Evolutionary conservation across 2,113 vertebrate genomes (phyloP).

Genomic region (Zosterops borbonicus): DNA sequence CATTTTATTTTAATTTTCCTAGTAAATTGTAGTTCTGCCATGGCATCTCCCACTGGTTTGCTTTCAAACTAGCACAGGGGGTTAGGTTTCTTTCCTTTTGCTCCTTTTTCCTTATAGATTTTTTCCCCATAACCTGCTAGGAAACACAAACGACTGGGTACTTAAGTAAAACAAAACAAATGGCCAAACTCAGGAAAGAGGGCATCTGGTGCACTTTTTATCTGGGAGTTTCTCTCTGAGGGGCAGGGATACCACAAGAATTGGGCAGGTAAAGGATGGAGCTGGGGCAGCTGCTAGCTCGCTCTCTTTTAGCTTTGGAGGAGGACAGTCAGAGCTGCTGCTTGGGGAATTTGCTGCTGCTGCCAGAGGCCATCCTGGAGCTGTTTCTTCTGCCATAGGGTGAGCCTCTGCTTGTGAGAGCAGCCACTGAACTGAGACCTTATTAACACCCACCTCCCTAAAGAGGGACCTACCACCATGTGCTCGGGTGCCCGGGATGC

Average conservation of each 20-base stretch:
- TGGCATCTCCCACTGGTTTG: not conserved
- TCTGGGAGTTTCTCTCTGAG: no score
- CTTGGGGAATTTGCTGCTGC: not conserved
- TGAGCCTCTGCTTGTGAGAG: not conserved
- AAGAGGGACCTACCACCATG: not conserved
- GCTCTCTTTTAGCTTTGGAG: not conserved
- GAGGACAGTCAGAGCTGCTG: not conserved
- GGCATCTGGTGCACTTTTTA: no score
- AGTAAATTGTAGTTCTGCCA: not conserved
- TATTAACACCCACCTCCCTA: not conserved
- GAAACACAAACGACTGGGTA: not conserved
- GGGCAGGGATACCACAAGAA: not conserved
- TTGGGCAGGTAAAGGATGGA: not conserved
- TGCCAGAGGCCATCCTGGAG: no score
- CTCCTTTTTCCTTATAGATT: not conserved
- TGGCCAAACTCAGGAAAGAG: no score
- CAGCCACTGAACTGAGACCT: not conserved
- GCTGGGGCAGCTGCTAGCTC: not conserved
- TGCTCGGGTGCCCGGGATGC: fast-evolving
- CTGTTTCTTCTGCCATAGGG: not conserved
- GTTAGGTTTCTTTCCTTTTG: not conserved
- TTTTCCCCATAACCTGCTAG: not conserved
- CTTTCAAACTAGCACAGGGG: not conserved
- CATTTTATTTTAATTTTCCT: not conserved
- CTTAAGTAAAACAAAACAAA: no score